Evolutionary conservation across 2,888 invertebrate species (phyloP).

Genomic region (Tipula unca): DNA sequence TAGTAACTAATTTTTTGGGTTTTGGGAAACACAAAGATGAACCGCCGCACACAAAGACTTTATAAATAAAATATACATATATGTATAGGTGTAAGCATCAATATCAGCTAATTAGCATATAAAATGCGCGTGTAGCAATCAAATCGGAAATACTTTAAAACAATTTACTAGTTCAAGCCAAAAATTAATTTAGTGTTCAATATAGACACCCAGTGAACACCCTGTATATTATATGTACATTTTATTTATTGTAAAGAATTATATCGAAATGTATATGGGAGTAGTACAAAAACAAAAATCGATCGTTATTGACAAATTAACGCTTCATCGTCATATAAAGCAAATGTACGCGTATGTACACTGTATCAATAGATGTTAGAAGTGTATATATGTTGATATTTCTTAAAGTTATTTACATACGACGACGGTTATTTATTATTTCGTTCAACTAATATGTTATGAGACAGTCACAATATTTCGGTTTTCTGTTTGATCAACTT

Average conservation of each 20-base stretch:
- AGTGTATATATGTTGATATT: neutral
- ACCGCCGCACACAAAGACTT: neutral
- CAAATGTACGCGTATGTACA: neutral
- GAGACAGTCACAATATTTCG: neutral
- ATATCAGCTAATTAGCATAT: neutral
- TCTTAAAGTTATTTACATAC: neutral
- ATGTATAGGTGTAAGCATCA: neutral
- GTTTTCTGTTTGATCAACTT: neutral
- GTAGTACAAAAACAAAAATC: neutral
- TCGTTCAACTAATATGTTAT: neutral
- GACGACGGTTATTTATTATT: neutral
- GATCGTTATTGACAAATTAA: conserved; percentile 8
- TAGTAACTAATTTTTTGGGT: neutral
- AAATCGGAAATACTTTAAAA: neutral
- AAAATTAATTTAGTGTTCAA: neutral
- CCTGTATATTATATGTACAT: neutral
- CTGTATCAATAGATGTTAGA: neutral
- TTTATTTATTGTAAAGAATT: no score
- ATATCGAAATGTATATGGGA: neutral
- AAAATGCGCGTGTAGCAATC: neutral
- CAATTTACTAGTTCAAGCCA: neutral
- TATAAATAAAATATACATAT: neutral
- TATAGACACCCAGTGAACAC: no score
- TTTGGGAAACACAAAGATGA: neutral
- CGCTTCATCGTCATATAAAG: neutral